Conservation (phyloP, 2,888 invertebrate genomes). For the Kryphioiulus occultus region DNA sequence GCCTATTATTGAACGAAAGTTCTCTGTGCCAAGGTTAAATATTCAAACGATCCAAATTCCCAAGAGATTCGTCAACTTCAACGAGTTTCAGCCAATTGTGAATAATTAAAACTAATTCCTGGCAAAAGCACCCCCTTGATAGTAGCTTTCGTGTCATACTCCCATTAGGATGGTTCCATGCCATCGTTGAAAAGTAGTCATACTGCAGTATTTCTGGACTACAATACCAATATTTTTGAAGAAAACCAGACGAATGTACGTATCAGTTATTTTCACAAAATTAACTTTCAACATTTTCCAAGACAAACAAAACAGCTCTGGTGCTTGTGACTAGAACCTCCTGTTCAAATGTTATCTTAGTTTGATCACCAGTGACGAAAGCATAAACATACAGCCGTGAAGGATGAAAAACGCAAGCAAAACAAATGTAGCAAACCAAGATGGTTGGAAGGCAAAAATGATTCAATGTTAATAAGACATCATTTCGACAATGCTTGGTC, state of each 20-base stretch:
- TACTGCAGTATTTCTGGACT: not conserved
- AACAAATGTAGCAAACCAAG: not conserved
- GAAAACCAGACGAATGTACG: not conserved
- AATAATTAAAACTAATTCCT: not conserved
- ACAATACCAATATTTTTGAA: not conserved
- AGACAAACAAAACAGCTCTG: not conserved
- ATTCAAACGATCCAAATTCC: not conserved
- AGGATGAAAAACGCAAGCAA: not conserved
- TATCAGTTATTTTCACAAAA: not conserved
- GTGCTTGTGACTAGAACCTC: not conserved
- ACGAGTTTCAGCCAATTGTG: not conserved
- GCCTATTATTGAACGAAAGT: not conserved
- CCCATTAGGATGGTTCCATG: not conserved
- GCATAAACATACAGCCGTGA: not conserved
- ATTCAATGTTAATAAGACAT: too few relatives aligned
- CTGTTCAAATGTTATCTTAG: conserved; percentile 1
- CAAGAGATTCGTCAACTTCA: not conserved
- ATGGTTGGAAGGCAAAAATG: too few relatives aligned
- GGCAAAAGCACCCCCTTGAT: not conserved
- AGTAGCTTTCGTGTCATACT: not conserved
- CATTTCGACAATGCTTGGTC: too few relatives aligned
- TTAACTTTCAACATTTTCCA: not conserved
- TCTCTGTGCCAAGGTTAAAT: too few relatives aligned
- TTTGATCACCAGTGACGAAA: not conserved
- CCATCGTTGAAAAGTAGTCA: not conserved